phyloP scores from a whole-genome alignment of 2,888 invertebrate genomes.

The Isoperla grammatica region DNA sequence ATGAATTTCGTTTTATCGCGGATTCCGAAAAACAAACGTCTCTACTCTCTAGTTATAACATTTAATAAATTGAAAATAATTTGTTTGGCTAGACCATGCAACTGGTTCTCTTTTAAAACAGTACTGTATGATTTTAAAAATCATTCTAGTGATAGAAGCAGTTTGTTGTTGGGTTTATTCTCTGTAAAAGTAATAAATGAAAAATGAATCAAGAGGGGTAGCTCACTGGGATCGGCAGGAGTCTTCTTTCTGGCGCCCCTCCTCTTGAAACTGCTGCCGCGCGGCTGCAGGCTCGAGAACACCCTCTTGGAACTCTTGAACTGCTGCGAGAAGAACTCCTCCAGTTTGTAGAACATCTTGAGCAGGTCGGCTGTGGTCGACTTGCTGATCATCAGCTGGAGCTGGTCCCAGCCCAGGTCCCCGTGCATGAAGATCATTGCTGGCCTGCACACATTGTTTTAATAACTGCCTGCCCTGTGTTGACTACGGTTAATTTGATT shows the following conservation, averaged over 20 bases:
- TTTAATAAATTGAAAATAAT: neutral
- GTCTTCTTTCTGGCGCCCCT: constrained; percentile 23
- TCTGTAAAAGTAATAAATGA: too few species aligned
- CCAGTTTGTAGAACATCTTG: constrained; percentile 94
- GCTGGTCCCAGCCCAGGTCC: constrained; percentile 89
- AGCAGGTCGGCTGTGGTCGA: constrained; percentile 94
- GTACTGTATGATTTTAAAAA: neutral
- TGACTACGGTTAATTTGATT: too few species aligned
- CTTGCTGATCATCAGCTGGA: constrained; percentile 94
- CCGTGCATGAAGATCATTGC: constrained; percentile 90
- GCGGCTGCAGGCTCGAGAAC: constrained; percentile 65
- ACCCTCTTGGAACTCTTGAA: constrained; percentile 93
- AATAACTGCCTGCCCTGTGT: too few species aligned
- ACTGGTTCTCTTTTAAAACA: neutral
- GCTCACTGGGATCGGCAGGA: constrained; percentile 10
- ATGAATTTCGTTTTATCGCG: too few species aligned
- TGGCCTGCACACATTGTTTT: constrained; percentile 52
- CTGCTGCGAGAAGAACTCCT: constrained; percentile 97
- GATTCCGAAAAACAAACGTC: too few species aligned
- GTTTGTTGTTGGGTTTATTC: too few species aligned
- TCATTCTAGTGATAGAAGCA: too few species aligned
- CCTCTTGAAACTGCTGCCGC: constrained; percentile 33
- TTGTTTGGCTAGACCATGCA: too few species aligned
- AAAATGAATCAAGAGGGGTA: neutral
- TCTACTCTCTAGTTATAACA: neutral